phyloP scores from a whole-genome alignment of 2,888 invertebrate genomes.

The Tortrix viridana region DNA sequence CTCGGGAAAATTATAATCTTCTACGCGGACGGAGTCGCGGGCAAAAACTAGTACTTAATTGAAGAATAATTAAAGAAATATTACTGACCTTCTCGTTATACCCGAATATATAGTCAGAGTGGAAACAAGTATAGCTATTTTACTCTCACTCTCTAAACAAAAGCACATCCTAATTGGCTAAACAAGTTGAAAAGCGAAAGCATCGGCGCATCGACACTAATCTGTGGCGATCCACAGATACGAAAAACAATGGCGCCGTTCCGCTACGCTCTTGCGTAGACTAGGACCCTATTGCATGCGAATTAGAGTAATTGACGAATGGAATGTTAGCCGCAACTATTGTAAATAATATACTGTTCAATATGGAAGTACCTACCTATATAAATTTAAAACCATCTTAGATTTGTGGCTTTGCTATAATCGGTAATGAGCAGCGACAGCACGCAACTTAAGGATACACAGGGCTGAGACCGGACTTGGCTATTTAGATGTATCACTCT shows the following conservation, averaged over 20 bases:
- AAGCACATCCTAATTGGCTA: conserved; percentile 40
- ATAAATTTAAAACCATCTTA: not conserved
- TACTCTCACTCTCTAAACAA: conserved; percentile 13
- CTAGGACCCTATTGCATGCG: conserved; percentile 36
- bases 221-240: conserved; percentile 69
- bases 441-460: too few relatives aligned
- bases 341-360: not conserved
- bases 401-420: too few relatives aligned
- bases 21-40: too few relatives aligned
- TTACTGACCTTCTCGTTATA: not conserved
- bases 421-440: too few relatives aligned
- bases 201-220: conserved; percentile 63
- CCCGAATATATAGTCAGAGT: too few relatives aligned
- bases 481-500: too few relatives aligned
- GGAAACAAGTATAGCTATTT: not conserved
- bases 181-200: conserved; percentile 54
- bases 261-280: conserved; percentile 54
- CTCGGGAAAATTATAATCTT: too few relatives aligned
- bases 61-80: too few relatives aligned
- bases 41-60: too few relatives aligned
- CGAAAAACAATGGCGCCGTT: conserved; percentile 60
- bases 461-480: too few relatives aligned
- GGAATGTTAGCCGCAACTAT: conserved; percentile 20
- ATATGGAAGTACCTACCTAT: not conserved
- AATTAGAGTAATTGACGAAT: conserved; percentile 33